Percentiles rank a stretch among this genome's conserved stretches.
phyloP scores from a whole-genome alignment of 2,888 invertebrate genomes.

The Hemistola chrysoprasaria region DNA sequence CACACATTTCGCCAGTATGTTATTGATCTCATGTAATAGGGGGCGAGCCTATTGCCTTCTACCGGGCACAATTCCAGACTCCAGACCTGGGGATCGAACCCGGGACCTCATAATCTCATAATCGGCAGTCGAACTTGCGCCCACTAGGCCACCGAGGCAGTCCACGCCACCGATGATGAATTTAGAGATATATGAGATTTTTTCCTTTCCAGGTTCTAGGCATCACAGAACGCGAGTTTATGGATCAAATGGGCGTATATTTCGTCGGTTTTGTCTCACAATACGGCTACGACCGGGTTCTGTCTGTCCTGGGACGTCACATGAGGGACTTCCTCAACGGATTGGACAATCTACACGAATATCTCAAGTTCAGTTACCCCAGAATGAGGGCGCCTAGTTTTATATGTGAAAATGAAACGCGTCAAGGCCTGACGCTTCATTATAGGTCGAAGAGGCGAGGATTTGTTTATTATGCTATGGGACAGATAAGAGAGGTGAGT shows the following conservation, averaged over 20 bases:
- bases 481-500: conserved; percentile 92
- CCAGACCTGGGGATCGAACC: no score
- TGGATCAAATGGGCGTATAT: conserved; percentile 96
- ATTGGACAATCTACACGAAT: conserved; percentile 98
- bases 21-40: no score
- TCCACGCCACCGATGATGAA: no score
- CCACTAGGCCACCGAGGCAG: no score
- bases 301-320: conserved; percentile 95
- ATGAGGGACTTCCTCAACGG: conserved; percentile 98
- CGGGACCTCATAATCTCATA: no score
- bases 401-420: conserved; percentile 97
- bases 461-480: conserved; percentile 98
- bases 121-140: no score
- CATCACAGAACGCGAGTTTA: conserved; percentile 94
- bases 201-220: conserved; percentile 86
- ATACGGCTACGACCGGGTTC: conserved; percentile 96
- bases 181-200: no score
- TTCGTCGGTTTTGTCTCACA: conserved; percentile 97
- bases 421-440: conserved; percentile 95
- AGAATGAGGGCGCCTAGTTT: conserved; percentile 96
- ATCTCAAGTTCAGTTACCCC: conserved; percentile 97
- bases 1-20: no score
- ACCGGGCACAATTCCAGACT: no score
- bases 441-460: conserved; percentile 96
- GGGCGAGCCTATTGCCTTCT: no score